phyloP scores from a whole-genome alignment of 2,888 invertebrate genomes.

The Eucriotettix oculatus region DNA sequence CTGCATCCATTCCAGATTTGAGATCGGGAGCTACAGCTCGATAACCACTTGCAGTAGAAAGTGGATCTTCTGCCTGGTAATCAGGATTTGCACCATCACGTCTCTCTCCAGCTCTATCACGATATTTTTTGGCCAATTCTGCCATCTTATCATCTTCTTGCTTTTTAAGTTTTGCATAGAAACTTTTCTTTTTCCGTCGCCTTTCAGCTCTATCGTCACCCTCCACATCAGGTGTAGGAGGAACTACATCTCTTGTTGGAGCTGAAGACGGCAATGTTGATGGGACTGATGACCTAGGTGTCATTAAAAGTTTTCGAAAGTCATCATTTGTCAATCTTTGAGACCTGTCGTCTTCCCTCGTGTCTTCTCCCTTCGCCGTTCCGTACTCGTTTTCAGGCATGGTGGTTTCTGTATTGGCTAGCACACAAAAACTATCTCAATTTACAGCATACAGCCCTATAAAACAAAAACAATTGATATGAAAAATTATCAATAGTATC shows the following conservation, averaged over 20 bases:
- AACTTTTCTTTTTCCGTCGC: conserved; percentile 83
- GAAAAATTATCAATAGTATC: too few species aligned
- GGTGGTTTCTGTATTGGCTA: neutral
- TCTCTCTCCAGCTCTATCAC: conserved; percentile 80
- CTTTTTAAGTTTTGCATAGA: conserved; percentile 83
- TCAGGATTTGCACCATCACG: conserved; percentile 72
- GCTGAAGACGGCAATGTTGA: conserved; percentile 22
- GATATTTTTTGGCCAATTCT: conserved; percentile 83
- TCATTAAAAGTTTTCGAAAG: conserved; percentile 89
- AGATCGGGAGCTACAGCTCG: conserved; percentile 92
- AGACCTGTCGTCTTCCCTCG: conserved; percentile 7
- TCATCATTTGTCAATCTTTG: conserved; percentile 90
- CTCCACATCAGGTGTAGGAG: conserved; percentile 17
- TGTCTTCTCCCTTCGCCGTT: neutral
- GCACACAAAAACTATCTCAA: neutral
- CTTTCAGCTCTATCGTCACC: conserved; percentile 65
- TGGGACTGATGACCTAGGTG: conserved; percentile 63
- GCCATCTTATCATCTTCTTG: conserved; percentile 91
- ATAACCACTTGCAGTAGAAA: conserved; percentile 72
- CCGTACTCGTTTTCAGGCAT: conserved; percentile 8
- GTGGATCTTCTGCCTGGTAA: conserved; percentile 65
- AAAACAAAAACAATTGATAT: too few species aligned
- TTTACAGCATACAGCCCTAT: too few species aligned
- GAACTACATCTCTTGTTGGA: conserved; percentile 16
- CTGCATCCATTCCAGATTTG: conserved; percentile 86